These are phyloP conservation scores for Thamnophis sirtalis DNA, from an alignment of 2,113 vertebrate genomes.

Conservation along the genomic window DNA sequence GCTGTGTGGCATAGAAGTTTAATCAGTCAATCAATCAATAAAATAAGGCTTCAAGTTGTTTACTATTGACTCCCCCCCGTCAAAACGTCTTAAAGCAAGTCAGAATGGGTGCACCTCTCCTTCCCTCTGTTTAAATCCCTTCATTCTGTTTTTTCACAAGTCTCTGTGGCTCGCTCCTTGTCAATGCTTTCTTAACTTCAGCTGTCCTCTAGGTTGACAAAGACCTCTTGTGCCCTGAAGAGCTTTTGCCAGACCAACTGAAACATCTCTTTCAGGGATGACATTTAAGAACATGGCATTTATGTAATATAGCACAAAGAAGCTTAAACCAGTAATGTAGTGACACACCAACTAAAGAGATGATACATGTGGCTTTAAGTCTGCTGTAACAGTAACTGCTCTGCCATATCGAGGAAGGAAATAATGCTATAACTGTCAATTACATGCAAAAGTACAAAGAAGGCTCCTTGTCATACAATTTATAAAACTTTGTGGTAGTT, in stretches of 20 bases:
- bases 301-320: conserved; percentile 22
- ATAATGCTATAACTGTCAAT: conserved; percentile 13
- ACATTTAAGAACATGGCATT: not conserved
- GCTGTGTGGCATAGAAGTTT: not conserved
- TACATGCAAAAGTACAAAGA: not conserved
- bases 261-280: not conserved
- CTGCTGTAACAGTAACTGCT: conserved; percentile 20
- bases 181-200: not conserved
- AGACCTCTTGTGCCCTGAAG: not conserved
- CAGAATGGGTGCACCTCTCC: not conserved
- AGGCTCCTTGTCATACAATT: not conserved
- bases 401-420: not conserved
- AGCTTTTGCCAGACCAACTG: not conserved
- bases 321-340: conserved; percentile 14
- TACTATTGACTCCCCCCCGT: not conserved
- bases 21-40: not conserved
- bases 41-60: not conserved
- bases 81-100: not conserved
- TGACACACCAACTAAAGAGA: conserved; percentile 1
- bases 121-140: not conserved
- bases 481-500: not conserved
- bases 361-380: conserved; percentile 1
- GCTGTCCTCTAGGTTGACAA: not conserved
- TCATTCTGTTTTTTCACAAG: not conserved
- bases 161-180: not conserved